A percentile compares a stretch with the other conserved stretches of the same genome.
Evolutionary conservation across 2,888 invertebrate species (phyloP).

Genomic region (Calameuta pallipes): DNA sequence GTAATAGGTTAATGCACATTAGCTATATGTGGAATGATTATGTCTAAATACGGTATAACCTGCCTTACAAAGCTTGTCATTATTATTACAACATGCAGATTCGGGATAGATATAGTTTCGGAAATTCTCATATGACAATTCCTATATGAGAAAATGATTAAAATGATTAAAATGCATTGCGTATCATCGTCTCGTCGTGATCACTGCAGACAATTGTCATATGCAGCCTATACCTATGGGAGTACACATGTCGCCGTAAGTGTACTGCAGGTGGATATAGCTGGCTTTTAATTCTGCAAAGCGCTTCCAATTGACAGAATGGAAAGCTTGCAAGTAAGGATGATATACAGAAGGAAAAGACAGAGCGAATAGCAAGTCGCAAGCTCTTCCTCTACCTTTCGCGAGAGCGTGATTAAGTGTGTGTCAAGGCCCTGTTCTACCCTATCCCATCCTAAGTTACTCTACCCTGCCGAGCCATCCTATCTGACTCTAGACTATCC

Average conservation of each 20-base stretch:
- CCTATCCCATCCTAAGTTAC: not conserved
- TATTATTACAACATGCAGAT: not conserved
- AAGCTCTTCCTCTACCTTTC: conserved; percentile 5
- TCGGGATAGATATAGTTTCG: not conserved
- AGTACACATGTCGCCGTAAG: not conserved
- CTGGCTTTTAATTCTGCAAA: conserved; percentile 19
- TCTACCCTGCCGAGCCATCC: conserved; percentile 13
- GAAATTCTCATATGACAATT: not conserved
- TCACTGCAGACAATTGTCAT: not conserved
- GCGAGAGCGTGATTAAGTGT: conserved; percentile 41
- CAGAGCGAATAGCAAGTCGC: conserved; percentile 12
- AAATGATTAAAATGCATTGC: not conserved
- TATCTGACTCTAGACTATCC: conserved; percentile 23
- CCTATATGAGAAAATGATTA: too few relatives aligned
- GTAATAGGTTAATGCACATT: too few relatives aligned
- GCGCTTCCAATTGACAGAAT: conserved; percentile 8
- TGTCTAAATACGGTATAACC: not conserved
- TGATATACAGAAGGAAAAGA: conserved; percentile 9
- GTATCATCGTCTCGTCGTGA: not conserved
- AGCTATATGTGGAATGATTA: too few relatives aligned
- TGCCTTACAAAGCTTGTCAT: not conserved
- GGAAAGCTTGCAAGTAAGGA: conserved; percentile 4
- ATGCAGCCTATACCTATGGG: not conserved
- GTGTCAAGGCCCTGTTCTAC: conserved; percentile 36
- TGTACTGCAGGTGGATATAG: not conserved